Evolutionary conservation across 2,113 vertebrate genomes (phyloP), one percentile per base, ranked within the genome.

Genomic region (Urocolius indicus): DNA sequence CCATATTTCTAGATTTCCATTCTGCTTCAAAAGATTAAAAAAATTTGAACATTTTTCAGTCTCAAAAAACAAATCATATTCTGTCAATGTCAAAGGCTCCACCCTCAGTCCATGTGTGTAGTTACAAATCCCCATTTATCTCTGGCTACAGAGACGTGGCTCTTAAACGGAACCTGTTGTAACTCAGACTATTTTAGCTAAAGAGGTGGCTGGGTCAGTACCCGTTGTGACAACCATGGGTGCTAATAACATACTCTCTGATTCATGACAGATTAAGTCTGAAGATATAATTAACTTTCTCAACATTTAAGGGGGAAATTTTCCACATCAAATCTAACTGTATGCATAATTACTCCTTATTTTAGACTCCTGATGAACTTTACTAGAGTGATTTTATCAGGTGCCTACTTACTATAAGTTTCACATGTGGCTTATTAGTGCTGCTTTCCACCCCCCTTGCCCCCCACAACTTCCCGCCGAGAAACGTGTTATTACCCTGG

Each of bases 21-120:
- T 51, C 32, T 73, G 10, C 13, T 55, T 66, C 43, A 66, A 24
- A 74, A 38, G 10, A 74, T 38, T 30, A 4, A 46, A 91, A 73
- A 72, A 72, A 32, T 46, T 32, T 26, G 36, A 34, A 48, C 12
- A 20, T 52, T 48, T 77, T 81, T 85, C 80, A 62, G 23, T 36
- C 29, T 73, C 24, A 55, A 76, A 61, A 61, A 84, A 27, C 32
- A 38, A 26, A 58, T 32, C 2, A 0, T 11, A 20, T 66, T 69
- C 45, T 58, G 16, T 51, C 46, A 34, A 22, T 76, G 62, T 51
- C 57, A 51, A 85, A 77, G 29, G 9, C 11, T 43, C 13, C 46
- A 19, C 3, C 5, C 36, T 19, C 6, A 30, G 29, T 29, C 29
- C 1, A 1, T 24, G 43, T 51, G 30, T 1, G 0, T 32, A 26